Percentiles rank a stretch among this genome's conserved stretches.
Conservation (phyloP, 1,140 invertebrate genomes). For the Gonatopus flavifemur region DNA sequence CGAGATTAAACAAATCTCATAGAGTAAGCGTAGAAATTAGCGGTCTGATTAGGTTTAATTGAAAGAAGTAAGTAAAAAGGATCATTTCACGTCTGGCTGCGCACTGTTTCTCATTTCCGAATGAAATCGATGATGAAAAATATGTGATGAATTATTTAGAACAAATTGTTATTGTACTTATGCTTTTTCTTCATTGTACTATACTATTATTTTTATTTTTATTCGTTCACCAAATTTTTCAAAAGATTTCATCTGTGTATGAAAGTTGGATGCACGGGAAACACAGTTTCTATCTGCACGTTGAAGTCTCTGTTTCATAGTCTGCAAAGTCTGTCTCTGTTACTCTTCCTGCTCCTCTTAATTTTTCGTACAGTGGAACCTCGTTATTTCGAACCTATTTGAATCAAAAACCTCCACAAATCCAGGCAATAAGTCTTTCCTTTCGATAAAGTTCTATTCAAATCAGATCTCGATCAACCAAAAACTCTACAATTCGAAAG, state of each 20-base stretch:
- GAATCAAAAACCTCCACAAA: too few relatives aligned
- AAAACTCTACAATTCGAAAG: too few relatives aligned
- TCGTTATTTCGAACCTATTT: too few relatives aligned
- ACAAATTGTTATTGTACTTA: constrained; percentile 19
- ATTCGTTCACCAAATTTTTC: neutral
- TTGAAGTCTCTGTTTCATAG: constrained; percentile 46
- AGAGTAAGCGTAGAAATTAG: constrained; percentile 51
- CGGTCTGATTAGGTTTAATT: constrained; percentile 37
- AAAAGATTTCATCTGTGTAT: constrained; percentile 2
- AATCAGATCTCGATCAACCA: too few relatives aligned
- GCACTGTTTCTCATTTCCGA: constrained; percentile 38
- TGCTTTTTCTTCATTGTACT: constrained; percentile 13
- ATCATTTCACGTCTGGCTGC: constrained; percentile 39
- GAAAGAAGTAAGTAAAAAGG: constrained; percentile 8
- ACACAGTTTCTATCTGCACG: constrained; percentile 46
- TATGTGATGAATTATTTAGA: neutral
- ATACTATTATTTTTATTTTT: neutral
- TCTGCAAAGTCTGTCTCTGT: constrained; percentile 34
- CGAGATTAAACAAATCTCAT: constrained; percentile 54
- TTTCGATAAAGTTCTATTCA: too few relatives aligned
- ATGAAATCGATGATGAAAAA: constrained; percentile 5
- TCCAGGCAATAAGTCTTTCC: too few relatives aligned
- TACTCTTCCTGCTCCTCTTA: too few relatives aligned
- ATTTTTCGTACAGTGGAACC: too few relatives aligned
- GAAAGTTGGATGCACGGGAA: constrained; percentile 19